Conservation (phyloP, 2,888 invertebrate species). For the Hypomecis punctinalis region DNA sequence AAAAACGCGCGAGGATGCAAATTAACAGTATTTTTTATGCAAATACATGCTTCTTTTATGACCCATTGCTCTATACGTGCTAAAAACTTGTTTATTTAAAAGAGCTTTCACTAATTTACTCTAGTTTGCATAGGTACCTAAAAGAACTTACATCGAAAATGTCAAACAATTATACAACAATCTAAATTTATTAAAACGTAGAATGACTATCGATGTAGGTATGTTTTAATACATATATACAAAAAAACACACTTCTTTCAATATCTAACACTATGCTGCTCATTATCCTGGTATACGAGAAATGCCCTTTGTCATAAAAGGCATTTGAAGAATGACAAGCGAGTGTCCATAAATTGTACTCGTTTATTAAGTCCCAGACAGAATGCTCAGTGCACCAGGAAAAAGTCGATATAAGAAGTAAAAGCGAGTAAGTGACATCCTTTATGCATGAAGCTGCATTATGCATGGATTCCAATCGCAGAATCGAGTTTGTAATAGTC, state of each 20-base stretch:
- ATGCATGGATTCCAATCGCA: constrained; percentile 74
- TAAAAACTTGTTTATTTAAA: no score
- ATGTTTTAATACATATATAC: no score
- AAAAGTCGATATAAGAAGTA: constrained; percentile 61
- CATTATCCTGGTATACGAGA: constrained; percentile 24
- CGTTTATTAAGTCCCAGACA: constrained; percentile 51
- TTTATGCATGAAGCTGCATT: constrained; percentile 77
- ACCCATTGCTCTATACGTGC: no score
- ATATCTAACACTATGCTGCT: constrained; percentile 27
- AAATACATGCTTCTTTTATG: no score
- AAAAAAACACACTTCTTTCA: constrained; percentile 14
- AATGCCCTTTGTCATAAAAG: constrained; percentile 31
- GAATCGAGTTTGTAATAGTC: constrained; percentile 63
- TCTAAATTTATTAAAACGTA: no score
- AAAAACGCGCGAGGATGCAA: no score
- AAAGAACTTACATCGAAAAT: no score
- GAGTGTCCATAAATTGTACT: constrained; percentile 52
- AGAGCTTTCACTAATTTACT: no score
- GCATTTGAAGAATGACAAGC: constrained; percentile 43
- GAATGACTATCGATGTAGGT: no score
- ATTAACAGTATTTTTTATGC: no score
- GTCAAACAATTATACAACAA: no score
- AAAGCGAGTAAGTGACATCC: constrained; percentile 69
- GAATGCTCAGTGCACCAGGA: constrained; percentile 55
- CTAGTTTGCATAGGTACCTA: no score